A percentile compares a stretch with the other conserved stretches of the same genome.
Conservation (phyloP, 2,113 vertebrate species). For the Ctenomys sociabilis region DNA sequence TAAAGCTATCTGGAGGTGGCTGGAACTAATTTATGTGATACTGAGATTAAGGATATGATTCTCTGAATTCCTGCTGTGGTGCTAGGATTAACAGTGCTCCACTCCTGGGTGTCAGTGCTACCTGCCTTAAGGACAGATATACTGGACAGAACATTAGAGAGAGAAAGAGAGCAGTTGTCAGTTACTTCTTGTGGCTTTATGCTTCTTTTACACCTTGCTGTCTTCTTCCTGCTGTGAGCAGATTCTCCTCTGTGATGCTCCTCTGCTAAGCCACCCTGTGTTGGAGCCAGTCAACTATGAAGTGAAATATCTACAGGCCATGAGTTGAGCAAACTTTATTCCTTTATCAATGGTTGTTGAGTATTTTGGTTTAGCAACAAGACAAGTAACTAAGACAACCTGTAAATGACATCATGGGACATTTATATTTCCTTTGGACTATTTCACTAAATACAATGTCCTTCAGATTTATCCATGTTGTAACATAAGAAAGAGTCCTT, state of each 20-base stretch:
- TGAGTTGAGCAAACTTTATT: neutral
- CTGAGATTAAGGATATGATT: neutral
- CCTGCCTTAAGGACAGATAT: neutral
- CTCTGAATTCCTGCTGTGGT: neutral
- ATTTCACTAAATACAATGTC: neutral
- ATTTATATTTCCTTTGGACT: neutral
- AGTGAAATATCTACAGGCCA: neutral
- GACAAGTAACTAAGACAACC: neutral
- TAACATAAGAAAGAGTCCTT: neutral
- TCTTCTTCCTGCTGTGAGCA: neutral
- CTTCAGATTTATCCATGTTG: neutral
- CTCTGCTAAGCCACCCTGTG: neutral
- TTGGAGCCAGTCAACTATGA: neutral
- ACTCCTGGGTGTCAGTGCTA: neutral
- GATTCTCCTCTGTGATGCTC: neutral
- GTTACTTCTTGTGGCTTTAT: neutral
- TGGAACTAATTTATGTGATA: neutral
- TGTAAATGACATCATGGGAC: neutral
- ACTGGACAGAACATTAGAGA: neutral
- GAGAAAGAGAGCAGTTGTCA: neutral
- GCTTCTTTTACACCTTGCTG: neutral
- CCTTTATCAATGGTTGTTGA: neutral
- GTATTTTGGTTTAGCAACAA: neutral
- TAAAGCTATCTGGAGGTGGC: neutral
- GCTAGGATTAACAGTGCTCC: neutral